Evolutionary conservation across 2,797 vertebrate genomes (phyloP).

Genomic region (Tadarida brasiliensis): DNA sequence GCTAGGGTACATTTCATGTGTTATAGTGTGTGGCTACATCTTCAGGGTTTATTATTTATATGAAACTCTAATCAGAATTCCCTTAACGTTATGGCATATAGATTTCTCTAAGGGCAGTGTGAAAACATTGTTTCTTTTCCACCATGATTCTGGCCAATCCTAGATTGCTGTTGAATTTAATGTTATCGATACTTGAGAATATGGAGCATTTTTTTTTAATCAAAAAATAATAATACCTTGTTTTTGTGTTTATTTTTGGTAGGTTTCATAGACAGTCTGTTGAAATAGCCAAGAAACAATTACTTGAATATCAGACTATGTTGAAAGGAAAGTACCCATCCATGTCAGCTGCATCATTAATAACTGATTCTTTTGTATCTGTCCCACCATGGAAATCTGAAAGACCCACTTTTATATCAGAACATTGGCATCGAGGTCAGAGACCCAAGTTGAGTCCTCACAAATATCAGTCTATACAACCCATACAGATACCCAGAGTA

Average conservation of each 20-base stretch:
- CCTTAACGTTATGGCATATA: neutral
- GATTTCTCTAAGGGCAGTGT: neutral
- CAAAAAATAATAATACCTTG: neutral
- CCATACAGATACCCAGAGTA: neutral
- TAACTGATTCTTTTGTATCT: slow-evolving; percentile 6
- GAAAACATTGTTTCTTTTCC: neutral
- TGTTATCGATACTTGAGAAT: slow-evolving; percentile 46
- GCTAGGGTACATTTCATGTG: neutral
- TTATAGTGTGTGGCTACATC: neutral
- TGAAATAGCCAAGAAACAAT: slow-evolving; percentile 89
- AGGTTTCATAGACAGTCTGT: slow-evolving; percentile 92
- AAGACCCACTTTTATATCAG: neutral
- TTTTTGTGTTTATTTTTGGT: slow-evolving; percentile 53
- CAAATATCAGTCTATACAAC: neutral
- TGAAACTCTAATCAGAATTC: neutral
- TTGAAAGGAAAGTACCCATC: slow-evolving; percentile 88
- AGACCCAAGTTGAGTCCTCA: neutral
- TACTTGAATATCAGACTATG: slow-evolving; percentile 93
- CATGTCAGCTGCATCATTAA: slow-evolving; percentile 49
- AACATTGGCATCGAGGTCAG: slow-evolving; percentile 40
- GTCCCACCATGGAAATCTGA: slow-evolving; percentile 36
- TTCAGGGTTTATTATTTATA: slow-evolving; percentile 52
- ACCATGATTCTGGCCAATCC: neutral
- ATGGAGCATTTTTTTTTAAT: neutral
- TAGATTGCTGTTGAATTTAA: slow-evolving; percentile 44